These are phyloP conservation scores for Pseudorhiza aurosa DNA, from an alignment of 30 jellyfish, hydroid and myxozoan species.

Conservation along the genomic window DNA sequence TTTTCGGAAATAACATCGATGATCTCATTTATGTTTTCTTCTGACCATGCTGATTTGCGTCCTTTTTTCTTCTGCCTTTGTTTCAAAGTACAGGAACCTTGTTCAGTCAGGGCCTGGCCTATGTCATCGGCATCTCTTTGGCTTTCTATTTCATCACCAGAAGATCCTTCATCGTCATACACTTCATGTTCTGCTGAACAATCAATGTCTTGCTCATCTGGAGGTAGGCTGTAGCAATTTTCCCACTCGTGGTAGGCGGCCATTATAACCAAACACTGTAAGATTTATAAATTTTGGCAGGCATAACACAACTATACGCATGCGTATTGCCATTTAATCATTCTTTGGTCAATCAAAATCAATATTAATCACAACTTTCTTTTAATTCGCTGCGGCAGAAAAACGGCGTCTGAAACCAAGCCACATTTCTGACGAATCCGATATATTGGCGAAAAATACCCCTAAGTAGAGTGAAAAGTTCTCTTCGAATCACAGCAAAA, in stretches of 20 bases:
- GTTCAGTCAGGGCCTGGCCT: not conserved
- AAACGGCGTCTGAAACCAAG: no score
- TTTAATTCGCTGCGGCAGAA: constrained; percentile 40
- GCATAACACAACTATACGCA: constrained; percentile 24
- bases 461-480: no score
- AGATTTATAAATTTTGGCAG: constrained; percentile 27
- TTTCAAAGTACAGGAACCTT: not conserved
- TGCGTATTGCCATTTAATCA: constrained; percentile 25
- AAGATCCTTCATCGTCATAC: not conserved
- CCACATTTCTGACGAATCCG: constrained; percentile 4
- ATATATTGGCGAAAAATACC: no score
- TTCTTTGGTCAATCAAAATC: constrained; percentile 15
- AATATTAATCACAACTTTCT: constrained; percentile 19
- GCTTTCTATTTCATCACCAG: not conserved
- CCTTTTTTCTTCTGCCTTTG: not conserved
- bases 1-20: not conserved
- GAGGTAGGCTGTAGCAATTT: constrained; percentile 9
- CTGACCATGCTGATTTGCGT: constrained; percentile 16
- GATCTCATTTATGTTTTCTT: not conserved
- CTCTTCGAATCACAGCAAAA: no score
- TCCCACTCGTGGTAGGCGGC: not conserved
- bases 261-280: not conserved
- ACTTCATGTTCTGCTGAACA: not conserved
- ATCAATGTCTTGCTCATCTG: constrained; percentile 1
- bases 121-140: no score